Percentiles rank a stretch among this genome's conserved stretches.
Evolutionary conservation across 2,113 vertebrate species (phyloP).

Genomic region (Ploceus nigricollis): DNA sequence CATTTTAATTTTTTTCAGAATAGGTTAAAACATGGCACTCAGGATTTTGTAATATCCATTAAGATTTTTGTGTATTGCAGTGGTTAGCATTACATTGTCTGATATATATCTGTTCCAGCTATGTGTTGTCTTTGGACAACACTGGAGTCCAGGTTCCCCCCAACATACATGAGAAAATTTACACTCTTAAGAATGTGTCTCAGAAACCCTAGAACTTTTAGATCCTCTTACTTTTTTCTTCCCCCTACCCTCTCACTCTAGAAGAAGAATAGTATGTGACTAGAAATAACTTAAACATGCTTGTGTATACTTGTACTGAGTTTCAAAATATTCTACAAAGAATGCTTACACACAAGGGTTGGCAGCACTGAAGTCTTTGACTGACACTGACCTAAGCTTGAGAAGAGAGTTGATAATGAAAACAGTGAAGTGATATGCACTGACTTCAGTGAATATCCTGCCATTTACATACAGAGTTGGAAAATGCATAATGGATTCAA

Average conservation of each 20-base stretch:
- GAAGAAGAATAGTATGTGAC: neutral
- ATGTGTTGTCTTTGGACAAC: neutral
- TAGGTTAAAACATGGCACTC: rapidly evolving
- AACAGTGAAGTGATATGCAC: neutral
- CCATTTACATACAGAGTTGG: neutral
- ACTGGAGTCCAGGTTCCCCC: neutral
- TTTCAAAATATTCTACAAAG: neutral
- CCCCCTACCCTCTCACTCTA: rapidly evolving
- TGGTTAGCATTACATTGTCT: neutral
- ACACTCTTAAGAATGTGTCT: neutral
- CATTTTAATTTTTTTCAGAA: neutral
- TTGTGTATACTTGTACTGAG: neutral
- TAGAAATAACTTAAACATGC: neutral
- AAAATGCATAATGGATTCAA: neutral
- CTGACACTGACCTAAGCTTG: neutral
- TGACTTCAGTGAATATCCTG: neutral
- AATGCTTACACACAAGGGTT: neutral
- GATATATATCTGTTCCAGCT: neutral
- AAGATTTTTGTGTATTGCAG: neutral
- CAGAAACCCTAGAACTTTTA: neutral
- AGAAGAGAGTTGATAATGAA: neutral
- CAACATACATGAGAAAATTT: neutral
- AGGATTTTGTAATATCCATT: neutral
- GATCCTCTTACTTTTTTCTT: neutral
- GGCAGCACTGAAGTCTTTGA: neutral